Conservation (phyloP, 2,888 invertebrate species). For the Agonum fuliginosum region DNA sequence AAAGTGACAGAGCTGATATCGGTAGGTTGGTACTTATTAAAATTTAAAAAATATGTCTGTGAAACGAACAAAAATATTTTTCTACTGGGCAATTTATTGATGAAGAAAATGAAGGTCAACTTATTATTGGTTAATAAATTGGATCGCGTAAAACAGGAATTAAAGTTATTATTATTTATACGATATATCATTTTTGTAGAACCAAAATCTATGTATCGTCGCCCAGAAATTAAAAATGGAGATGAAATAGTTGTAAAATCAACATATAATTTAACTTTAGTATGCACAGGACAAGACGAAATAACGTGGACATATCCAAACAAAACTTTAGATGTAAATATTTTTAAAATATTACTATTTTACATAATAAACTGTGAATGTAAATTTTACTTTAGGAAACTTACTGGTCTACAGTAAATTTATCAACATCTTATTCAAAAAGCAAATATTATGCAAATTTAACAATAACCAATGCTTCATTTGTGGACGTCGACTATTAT, state of each 20-base stretch:
- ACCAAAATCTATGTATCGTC: too few species aligned
- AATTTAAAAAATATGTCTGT: too few species aligned
- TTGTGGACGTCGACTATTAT: conserved; percentile 70
- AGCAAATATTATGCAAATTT: conserved; percentile 73
- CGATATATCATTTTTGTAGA: too few species aligned
- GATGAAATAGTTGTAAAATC: not conserved
- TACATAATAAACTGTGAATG: too few species aligned
- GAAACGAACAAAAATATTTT: too few species aligned
- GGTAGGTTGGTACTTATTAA: too few species aligned
- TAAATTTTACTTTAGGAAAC: not conserved
- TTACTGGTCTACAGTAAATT: conserved; percentile 41
- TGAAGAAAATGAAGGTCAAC: too few species aligned
- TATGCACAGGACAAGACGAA: conserved; percentile 72
- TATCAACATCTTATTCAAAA: conserved; percentile 57
- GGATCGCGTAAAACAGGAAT: too few species aligned
- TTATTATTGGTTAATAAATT: too few species aligned
- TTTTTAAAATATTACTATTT: not conserved
- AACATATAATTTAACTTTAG: conserved; percentile 69
- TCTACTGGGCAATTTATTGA: too few species aligned
- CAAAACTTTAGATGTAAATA: conserved; percentile 51
- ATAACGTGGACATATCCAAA: conserved; percentile 70
- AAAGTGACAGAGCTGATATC: too few species aligned
- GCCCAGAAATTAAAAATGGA: not conserved
- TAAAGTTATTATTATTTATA: too few species aligned
- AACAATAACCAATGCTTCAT: conserved; percentile 68